Conservation (phyloP, 2,888 invertebrate genomes). For the Yponomeuta evonymella region DNA sequence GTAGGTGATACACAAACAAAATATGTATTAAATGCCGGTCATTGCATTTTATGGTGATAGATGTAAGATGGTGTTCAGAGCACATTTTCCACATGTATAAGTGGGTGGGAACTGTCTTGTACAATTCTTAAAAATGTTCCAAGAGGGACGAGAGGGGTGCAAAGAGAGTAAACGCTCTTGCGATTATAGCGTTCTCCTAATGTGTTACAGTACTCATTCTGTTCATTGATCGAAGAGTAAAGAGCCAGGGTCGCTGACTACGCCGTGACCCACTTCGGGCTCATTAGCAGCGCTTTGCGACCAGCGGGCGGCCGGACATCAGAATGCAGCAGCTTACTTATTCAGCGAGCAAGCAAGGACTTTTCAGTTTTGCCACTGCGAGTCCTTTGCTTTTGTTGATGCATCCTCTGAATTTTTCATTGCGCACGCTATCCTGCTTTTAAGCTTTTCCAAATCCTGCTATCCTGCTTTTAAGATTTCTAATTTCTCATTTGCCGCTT, state of each 20-base stretch:
- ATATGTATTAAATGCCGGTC: too few species aligned
- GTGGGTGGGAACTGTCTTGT: too few species aligned
- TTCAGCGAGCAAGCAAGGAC: conserved; percentile 32
- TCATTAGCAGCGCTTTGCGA: conserved; percentile 43
- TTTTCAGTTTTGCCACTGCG: not conserved
- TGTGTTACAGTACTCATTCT: not conserved
- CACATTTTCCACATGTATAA: too few species aligned
- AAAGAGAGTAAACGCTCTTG: too few species aligned
- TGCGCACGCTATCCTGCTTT: not conserved
- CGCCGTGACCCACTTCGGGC: conserved; percentile 26
- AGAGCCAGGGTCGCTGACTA: conserved; percentile 22
- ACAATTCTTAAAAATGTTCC: too few species aligned
- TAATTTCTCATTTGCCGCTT: not conserved
- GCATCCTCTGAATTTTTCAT: not conserved
- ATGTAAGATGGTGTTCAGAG: too few species aligned
- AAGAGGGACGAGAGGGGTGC: too few species aligned
- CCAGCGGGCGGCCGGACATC: conserved; percentile 39
- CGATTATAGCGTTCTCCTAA: not conserved
- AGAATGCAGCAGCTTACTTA: conserved; percentile 54
- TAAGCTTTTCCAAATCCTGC: not conserved
- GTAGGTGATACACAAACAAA: too few species aligned
- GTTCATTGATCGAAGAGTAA: not conserved
- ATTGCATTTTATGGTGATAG: too few species aligned
- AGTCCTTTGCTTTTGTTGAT: not conserved
- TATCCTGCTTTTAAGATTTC: not conserved